These are phyloP conservation scores for Monodelphis domestica DNA, from an alignment of 2,797 vertebrate species.

Conservation along the genomic window DNA sequence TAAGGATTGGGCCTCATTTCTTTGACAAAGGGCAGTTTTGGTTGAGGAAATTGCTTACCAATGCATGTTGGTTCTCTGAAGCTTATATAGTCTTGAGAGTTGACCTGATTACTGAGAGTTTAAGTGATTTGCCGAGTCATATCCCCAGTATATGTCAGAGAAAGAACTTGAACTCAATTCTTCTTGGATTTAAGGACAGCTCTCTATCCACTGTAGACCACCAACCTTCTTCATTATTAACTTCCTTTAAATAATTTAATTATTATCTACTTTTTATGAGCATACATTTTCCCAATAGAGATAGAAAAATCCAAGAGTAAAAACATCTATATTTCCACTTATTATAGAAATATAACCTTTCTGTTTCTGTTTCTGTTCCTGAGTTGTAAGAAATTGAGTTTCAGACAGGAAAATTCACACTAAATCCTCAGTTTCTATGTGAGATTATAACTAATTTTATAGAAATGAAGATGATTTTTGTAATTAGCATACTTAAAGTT, in stretches of 20 bases:
- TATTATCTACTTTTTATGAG: background rate
- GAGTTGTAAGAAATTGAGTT: background rate
- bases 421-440: background rate
- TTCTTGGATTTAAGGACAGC: background rate
- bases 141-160: background rate
- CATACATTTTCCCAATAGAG: background rate
- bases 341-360: background rate
- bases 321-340: background rate
- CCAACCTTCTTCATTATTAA: background rate
- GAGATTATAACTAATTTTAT: background rate
- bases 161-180: background rate
- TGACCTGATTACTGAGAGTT: background rate
- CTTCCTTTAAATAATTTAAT: background rate
- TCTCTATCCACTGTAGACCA: background rate
- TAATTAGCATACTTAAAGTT: no score
- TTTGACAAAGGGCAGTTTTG: background rate
- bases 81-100: background rate
- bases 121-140: background rate
- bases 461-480: background rate
- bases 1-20: background rate
- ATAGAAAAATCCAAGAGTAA: background rate
- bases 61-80: background rate
- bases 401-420: background rate
- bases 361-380: background rate
- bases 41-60: background rate